These are phyloP conservation scores for Bagarius yarrelli DNA, from an alignment of 2,113 vertebrate species.

Conservation along the genomic window DNA sequence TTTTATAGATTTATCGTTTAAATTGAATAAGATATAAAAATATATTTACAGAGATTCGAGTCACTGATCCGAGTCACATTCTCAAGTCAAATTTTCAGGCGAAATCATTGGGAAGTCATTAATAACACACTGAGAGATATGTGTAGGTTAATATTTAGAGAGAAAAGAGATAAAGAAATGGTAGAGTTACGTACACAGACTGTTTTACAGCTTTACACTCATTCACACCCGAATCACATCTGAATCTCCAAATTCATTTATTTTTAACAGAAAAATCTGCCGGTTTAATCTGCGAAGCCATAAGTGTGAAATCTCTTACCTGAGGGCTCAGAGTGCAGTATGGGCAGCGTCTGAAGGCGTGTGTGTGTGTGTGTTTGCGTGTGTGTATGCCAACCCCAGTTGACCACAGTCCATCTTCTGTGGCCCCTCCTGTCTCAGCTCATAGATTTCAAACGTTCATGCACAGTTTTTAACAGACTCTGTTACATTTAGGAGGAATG, in stretches of 20 bases:
- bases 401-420: constrained; percentile 56
- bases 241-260: background rate
- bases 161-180: no score
- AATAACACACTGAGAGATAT: background rate
- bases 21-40: no score
- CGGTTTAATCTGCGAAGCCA: background rate
- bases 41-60: no score
- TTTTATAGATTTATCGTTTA: no score
- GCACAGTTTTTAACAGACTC: constrained; percentile 63
- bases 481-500: constrained; percentile 68
- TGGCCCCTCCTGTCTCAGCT: constrained; percentile 47
- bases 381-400: background rate
- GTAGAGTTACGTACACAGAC: no score
- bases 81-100: background rate
- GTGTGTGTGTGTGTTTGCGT: constrained; percentile 11
- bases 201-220: no score
- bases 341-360: constrained; percentile 34
- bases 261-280: background rate
- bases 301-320: constrained; percentile 12
- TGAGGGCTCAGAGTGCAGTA: constrained; percentile 17
- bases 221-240: background rate
- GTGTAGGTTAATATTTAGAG: no score
- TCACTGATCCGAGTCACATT: no score
- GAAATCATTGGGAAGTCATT: background rate
- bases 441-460: constrained; percentile 40